phyloP scores from a whole-genome alignment of 2,888 invertebrate genomes.

The Clostera curtula region DNA sequence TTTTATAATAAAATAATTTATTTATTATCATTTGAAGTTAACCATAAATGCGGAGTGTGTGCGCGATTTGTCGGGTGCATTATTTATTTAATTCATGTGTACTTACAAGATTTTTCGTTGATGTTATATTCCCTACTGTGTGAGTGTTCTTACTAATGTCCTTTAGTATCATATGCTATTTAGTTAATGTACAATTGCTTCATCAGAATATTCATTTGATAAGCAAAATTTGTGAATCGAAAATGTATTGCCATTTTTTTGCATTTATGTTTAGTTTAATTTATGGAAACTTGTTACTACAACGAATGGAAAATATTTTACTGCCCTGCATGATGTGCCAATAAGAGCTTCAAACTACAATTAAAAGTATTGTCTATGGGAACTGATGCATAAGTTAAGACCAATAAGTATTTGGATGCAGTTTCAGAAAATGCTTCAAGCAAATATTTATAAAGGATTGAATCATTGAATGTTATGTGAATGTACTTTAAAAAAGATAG shows the following conservation, averaged over 20 bases:
- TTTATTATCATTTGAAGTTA: constrained; percentile 14
- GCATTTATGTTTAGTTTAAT: constrained; percentile 66
- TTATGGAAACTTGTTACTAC: constrained; percentile 47
- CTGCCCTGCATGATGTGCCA: constrained; percentile 55
- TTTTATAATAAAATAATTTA: too few species aligned
- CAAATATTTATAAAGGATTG: too few species aligned
- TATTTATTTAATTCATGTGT: constrained; percentile 47
- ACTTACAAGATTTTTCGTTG: constrained; percentile 41
- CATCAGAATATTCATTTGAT: constrained; percentile 29
- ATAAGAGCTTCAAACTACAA: too few species aligned
- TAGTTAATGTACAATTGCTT: constrained; percentile 36
- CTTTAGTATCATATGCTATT: constrained; percentile 31
- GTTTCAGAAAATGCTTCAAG: background rate
- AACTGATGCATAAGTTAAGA: too few species aligned
- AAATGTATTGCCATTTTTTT: constrained; percentile 67
- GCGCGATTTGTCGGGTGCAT: constrained; percentile 54
- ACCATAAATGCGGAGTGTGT: constrained; percentile 28
- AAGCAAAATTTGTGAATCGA: constrained; percentile 43
- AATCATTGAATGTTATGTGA: constrained; percentile 37
- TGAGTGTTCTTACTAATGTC: constrained; percentile 44
- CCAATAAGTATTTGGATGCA: too few species aligned
- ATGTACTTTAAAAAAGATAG: constrained; percentile 39
- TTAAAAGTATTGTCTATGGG: too few species aligned
- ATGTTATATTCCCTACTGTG: constrained; percentile 40
- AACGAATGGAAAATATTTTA: constrained; percentile 42